Percentiles rank a stretch among this genome's conserved stretches.
These are phyloP conservation scores for Crematogaster levior DNA, from an alignment of 2,888 invertebrate genomes.

Conservation along the genomic window DNA sequence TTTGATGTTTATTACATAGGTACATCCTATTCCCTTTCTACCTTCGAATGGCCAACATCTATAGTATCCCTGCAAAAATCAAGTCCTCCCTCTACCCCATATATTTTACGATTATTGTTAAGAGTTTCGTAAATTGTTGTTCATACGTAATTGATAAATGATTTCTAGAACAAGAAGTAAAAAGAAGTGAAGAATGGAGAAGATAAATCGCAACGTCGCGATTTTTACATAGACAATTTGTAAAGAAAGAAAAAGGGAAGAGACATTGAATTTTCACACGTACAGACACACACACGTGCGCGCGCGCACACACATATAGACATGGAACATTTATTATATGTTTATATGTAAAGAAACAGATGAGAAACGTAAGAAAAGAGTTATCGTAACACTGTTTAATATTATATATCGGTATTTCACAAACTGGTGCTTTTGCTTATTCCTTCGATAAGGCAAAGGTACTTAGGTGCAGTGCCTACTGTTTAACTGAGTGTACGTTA, in stretches of 20 bases:
- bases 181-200: conserved; percentile 8
- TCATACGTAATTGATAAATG: conserved; percentile 68
- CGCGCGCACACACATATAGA: neutral
- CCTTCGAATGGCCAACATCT: conserved; percentile 32
- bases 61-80: conserved; percentile 1
- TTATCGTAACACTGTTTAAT: conserved; percentile 45
- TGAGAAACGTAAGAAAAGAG: conserved; percentile 20
- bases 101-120: conserved; percentile 70
- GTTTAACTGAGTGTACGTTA: conserved; percentile 74
- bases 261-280: conserved; percentile 65
- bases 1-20: conserved; percentile 67
- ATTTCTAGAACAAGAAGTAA: conserved; percentile 32
- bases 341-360: conserved; percentile 26
- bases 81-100: conserved; percentile 7
- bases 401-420: conserved; percentile 61
- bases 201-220: neutral
- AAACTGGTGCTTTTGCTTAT: conserved; percentile 80
- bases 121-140: conserved; percentile 73
- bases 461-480: conserved; percentile 79
- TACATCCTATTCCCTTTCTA: conserved; percentile 26
- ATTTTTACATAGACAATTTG: conserved; percentile 35
- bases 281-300: neutral
- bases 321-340: conserved; percentile 68
- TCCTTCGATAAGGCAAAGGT: conserved; percentile 76
- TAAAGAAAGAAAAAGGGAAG: conserved; percentile 12